Evolutionary conservation across 1,140 invertebrate genomes (phyloP).

Genomic region (Cyclina sinensis): DNA sequence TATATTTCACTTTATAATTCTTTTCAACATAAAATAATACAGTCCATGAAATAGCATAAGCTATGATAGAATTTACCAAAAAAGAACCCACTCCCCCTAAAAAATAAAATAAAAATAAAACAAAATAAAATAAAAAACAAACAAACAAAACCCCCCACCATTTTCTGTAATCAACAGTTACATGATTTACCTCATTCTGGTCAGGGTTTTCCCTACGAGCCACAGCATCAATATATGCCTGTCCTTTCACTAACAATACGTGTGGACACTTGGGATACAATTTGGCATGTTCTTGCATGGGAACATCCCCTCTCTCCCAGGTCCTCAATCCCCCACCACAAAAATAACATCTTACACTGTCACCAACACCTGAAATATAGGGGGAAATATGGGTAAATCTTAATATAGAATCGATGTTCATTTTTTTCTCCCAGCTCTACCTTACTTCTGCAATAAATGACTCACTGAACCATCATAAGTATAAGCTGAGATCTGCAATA

Average conservation of each 20-base stretch:
- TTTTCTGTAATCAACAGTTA: background rate
- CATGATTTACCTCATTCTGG: no score
- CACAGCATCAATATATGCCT: background rate
- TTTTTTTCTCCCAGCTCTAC: no score
- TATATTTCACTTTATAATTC: no score
- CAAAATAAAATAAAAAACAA: background rate
- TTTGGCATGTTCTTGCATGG: conserved; percentile 50
- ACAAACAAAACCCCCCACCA: background rate
- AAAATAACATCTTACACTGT: background rate
- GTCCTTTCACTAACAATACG: background rate
- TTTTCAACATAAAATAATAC: no score
- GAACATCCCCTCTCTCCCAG: background rate
- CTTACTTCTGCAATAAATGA: no score
- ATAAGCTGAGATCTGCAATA: background rate
- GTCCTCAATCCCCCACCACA: background rate
- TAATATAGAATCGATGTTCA: background rate
- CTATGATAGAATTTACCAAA: background rate
- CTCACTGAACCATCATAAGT: no score
- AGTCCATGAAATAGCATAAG: no score
- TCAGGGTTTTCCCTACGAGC: background rate
- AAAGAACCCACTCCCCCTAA: background rate
- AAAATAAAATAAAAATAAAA: background rate
- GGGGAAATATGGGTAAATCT: background rate
- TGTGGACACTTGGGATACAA: background rate
- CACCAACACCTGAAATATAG: background rate